Evolutionary conservation across 2,888 invertebrate species (phyloP).

Genomic region (Torymus aiolomorphi): DNA sequence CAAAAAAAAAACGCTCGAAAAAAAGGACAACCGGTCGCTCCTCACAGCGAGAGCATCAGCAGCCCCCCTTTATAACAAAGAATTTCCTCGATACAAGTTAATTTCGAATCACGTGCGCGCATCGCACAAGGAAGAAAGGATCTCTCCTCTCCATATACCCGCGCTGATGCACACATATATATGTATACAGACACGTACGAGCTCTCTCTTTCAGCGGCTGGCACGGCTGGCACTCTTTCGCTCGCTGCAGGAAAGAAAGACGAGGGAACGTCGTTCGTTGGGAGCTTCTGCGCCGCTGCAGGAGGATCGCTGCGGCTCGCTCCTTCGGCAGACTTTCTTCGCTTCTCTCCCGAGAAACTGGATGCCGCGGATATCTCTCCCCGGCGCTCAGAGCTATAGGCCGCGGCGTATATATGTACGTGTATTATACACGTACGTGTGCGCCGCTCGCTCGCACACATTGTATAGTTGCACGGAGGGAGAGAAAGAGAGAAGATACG

Average conservation of each 20-base stretch:
- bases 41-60: background rate
- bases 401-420: slow-evolving; percentile 1
- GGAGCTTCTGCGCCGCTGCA: slow-evolving; percentile 13
- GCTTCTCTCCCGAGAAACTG: slow-evolving; percentile 50
- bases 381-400: slow-evolving; percentile 46
- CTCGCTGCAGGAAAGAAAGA: background rate
- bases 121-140: slow-evolving; percentile 44
- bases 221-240: background rate
- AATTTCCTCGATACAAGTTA: slow-evolving; percentile 49
- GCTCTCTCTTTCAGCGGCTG: background rate
- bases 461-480: background rate
- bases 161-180: background rate
- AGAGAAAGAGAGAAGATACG: background rate
- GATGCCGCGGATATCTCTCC: slow-evolving; percentile 45
- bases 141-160: background rate
- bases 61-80: slow-evolving; percentile 21
- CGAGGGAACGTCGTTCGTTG: slow-evolving; percentile 18
- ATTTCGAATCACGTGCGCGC: slow-evolving; percentile 49
- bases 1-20: background rate
- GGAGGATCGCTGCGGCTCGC: background rate
- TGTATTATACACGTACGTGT: background rate
- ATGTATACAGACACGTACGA: background rate
- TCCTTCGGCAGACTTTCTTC: slow-evolving; percentile 46
- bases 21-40: too few relatives aligned
- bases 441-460: slow-evolving; percentile 10